A percentile compares a stretch with the other conserved stretches of the same genome.
These are phyloP conservation scores for Isotomurus palustris DNA, from an alignment of 2,888 invertebrate species.

Conservation along the genomic window DNA sequence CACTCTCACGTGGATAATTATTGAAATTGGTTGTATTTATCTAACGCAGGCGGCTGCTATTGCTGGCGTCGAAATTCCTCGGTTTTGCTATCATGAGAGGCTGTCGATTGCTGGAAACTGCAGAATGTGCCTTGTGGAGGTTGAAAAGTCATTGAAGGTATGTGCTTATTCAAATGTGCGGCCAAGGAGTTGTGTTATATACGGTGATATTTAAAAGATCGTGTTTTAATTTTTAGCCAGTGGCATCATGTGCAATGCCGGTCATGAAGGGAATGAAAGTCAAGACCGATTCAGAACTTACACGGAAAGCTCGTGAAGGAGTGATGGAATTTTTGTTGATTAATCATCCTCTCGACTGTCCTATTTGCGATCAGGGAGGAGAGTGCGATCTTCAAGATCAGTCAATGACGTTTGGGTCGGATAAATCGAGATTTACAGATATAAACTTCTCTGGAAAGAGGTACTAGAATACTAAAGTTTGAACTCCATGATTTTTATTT, in stretches of 20 bases:
- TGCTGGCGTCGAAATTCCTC: constrained; percentile 94
- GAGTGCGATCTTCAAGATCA: constrained; percentile 96
- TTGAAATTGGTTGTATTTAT: too few relatives aligned
- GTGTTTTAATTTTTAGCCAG: constrained; percentile 58
- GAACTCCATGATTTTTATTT: too few relatives aligned
- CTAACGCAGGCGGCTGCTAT: constrained; percentile 79
- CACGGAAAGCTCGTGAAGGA: constrained; percentile 72
- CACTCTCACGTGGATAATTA: too few relatives aligned
- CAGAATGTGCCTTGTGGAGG: constrained; percentile 98
- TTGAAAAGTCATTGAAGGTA: constrained; percentile 91
- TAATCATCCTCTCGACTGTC: constrained; percentile 98
- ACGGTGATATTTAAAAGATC: neutral
- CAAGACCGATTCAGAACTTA: constrained; percentile 94
- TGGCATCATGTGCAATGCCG: constrained; percentile 99
- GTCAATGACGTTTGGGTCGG: constrained; percentile 97
- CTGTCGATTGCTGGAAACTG: constrained; percentile 98
- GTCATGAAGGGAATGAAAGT: constrained; percentile 99
- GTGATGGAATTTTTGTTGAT: constrained; percentile 99
- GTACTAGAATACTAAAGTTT: too few relatives aligned
- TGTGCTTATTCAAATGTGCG: neutral
- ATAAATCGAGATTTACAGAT: constrained; percentile 87
- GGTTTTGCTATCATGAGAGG: constrained; percentile 98
- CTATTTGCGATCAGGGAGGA: constrained; percentile 98
- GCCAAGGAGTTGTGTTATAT: neutral
- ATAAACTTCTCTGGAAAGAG: constrained; percentile 86